phyloP scores from a whole-genome alignment of 2,888 invertebrate species.

The Heliothis peltigera region DNA sequence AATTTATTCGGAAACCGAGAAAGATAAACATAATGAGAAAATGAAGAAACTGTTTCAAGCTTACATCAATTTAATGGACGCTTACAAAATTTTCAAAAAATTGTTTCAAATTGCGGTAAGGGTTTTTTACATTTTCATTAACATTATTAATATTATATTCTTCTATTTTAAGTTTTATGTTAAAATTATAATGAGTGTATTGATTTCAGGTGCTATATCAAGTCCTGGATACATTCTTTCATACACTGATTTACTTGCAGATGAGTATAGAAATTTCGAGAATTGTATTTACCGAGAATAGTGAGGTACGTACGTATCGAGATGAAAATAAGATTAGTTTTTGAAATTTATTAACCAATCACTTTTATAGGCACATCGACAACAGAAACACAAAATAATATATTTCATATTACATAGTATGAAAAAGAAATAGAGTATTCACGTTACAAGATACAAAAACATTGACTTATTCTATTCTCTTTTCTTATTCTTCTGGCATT shows the following conservation, averaged over 20 bases:
- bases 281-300: background rate
- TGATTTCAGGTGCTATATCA: conserved; percentile 4
- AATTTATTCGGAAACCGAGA: background rate
- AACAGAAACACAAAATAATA: no score
- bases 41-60: conserved; percentile 11
- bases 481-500: no score
- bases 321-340: no score
- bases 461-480: no score
- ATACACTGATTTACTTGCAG: background rate
- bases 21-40: background rate
- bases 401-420: no score
- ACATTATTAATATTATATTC: no score
- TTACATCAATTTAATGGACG: conserved; percentile 6
- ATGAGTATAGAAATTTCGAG: background rate
- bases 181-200: background rate
- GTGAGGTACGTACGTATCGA: background rate
- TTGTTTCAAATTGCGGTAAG: conserved; percentile 4
- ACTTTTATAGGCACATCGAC: no score
- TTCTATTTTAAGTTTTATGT: background rate
- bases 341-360: no score
- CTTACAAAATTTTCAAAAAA: conserved; percentile 2
- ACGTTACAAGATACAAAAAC: no score
- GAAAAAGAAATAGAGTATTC: no score
- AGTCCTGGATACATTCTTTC: conserved; percentile 1
- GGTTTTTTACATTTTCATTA: background rate